Evolutionary conservation across 23 tunicate genomes (phyloP), one percentile per base, ranked within the genome.

Genomic region (Phallusia fumigata): DNA sequence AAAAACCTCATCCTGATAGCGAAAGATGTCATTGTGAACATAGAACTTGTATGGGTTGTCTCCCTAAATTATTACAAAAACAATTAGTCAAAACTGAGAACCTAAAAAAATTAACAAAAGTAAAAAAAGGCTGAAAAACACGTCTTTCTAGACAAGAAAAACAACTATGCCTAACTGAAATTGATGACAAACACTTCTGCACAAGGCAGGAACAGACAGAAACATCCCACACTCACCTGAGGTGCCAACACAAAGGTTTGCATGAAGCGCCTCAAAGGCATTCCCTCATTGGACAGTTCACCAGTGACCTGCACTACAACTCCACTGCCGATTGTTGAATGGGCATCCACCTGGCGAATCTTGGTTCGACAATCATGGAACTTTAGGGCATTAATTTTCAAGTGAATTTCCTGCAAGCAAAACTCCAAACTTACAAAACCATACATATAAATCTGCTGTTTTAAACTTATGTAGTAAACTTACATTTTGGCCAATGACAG

Each of bases 171-270:
- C n/a, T n/a, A n/a, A n/a, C n/a, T n/a, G n/a, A n/a, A 5, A 40
- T 40, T 40, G 10, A 40, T 40, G 47, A 40, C 47, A 40, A 40
- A 40, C 47, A 40, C 47, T 3, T 40, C 5, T 40, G 10, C 10
- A 40, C 5, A 3, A 40, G 5, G 47, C 10, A n/a, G n/a, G n/a
- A n/a, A n/a, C n/a, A n/a, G n/a, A n/a, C n/a, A n/a, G n/a, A n/a
- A n/a, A n/a, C n/a, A n/a, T 32, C 40, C 19, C 18, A 6, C 19
- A 76, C 84, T 34, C 36, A 84, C 97, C 84, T 96, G 99, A 33
- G 99, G 99, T 28, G 90, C 99, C 47, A 96, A 77, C 30, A 96
- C 99, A 85, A 96, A 96, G 13, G 99, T 96, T 64, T 96, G 99
- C 97, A 91, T 91, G 79, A 96, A 96, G 36, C 99, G 87, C 18